Evolutionary conservation across 2,888 invertebrate genomes (phyloP), one percentile per base, ranked within the genome.

Genomic region (Rosalia funebris): DNA sequence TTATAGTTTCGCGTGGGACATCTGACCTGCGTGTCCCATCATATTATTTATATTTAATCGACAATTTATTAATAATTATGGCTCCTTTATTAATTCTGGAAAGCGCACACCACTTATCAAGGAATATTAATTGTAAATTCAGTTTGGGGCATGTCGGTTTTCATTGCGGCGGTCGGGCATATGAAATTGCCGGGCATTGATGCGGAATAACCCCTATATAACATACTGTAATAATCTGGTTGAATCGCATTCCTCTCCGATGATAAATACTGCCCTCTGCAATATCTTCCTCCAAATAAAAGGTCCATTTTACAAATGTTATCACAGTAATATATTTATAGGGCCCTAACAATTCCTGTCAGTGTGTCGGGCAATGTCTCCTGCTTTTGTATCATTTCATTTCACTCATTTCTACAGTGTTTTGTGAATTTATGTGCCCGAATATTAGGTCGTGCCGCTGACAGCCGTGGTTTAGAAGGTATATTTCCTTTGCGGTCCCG

Each of bases 401-500:
- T 81, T 81, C 79, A 81, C 80, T 82, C 82, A 82, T 82, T 82
- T 81, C 80, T 79, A 78, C 79, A 79, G 81, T 82, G 82, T 82
- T 83, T 82, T 81, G 81, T 81, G 81, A 84, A 84, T 84, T 84
- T 84, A 84, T 84, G 83, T 83, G 78, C 80, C 77, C 80, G 78
- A 83, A 83, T 84, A 84, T 84, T 83, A 83, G 81, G 81, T 82
- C 69, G 75, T 75, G 77, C 70, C 74, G 71, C 66, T 80, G 80
- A 79, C 79, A 80, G 77, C 70, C 68, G 64, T 63, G 69, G 66
- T 70, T 65, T 71, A 59, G 70, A 65, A 72, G 76, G 75, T 76
- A 74, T 73, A 75, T 76, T 76, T 77, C 71, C 75, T 71, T 60
- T 73, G 76, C 67, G 74, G 75, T 72, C 69, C 71, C 65, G 70